phyloP scores from a whole-genome alignment of 2,797 vertebrate genomes.

The Pterois miles region DNA sequence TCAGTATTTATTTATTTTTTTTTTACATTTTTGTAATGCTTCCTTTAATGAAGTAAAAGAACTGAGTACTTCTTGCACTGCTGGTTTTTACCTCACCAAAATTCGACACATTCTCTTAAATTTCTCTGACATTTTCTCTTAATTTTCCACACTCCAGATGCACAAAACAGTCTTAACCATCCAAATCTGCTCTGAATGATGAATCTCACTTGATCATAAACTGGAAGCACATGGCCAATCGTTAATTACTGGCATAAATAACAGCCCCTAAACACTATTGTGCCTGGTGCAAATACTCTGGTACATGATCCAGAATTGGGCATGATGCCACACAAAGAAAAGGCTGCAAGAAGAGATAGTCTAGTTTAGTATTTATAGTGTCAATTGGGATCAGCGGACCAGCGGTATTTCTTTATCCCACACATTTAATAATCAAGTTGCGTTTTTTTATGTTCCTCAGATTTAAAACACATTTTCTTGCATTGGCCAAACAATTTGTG shows the following conservation, averaged over 20 bases:
- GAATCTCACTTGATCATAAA: neutral
- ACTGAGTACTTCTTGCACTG: neutral
- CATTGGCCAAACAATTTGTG: too few species aligned
- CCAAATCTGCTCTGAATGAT: neutral
- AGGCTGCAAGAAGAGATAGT: neutral
- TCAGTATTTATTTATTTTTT: neutral
- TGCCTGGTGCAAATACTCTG: too few species aligned
- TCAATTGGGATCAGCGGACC: neutral
- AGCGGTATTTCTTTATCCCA: neutral
- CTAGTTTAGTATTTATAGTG: neutral
- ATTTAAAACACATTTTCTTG: too few species aligned
- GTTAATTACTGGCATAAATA: neutral
- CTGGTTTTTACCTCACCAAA: neutral
- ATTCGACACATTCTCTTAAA: neutral
- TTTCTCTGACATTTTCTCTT: neutral
- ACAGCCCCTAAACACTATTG: neutral
- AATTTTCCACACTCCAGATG: neutral
- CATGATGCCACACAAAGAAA: neutral
- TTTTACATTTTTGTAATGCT: neutral
- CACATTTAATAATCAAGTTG: neutral
- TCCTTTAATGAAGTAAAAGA: neutral
- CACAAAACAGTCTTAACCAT: neutral
- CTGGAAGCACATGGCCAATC: neutral
- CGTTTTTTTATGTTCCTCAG: too few species aligned
- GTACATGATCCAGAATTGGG: neutral